Percentiles rank a stretch among this genome's conserved stretches.
Conservation (phyloP, 2,113 vertebrate genomes). For the Zootoca vivipara region DNA sequence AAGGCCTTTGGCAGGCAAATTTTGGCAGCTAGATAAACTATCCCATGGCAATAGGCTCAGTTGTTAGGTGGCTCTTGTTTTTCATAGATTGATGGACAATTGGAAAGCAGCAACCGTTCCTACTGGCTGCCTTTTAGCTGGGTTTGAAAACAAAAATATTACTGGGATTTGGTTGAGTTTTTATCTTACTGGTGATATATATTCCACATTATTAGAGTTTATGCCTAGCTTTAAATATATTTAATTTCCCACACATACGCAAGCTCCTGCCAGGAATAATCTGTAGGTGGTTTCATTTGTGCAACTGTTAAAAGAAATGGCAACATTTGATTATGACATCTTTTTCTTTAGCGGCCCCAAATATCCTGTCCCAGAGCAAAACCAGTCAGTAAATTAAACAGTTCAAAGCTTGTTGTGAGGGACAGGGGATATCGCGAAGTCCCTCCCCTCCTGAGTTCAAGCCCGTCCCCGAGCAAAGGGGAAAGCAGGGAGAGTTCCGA, state of each 20-base stretch:
- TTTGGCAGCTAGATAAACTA: background rate
- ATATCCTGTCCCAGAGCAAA: no score
- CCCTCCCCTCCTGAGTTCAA: no score
- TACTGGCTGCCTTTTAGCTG: background rate
- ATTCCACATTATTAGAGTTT: background rate
- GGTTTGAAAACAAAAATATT: background rate
- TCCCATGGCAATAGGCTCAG: background rate
- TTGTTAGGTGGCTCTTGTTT: background rate
- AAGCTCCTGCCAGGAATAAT: background rate
- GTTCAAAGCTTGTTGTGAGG: no score
- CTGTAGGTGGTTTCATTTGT: background rate
- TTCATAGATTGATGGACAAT: background rate
- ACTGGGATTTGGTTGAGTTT: background rate
- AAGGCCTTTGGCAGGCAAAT: background rate
- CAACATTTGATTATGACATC: background rate
- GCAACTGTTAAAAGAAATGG: background rate
- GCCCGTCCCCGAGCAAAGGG: no score
- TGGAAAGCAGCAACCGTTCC: no score
- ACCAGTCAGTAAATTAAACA: no score
- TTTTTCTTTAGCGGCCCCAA: background rate
- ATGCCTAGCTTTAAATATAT: background rate
- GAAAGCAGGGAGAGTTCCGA: no score
- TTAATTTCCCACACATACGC: background rate
- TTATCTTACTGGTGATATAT: background rate
- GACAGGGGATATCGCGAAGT: no score